Conservation (phyloP, 2,113 vertebrate species). For the Eurypyga helias region DNA sequence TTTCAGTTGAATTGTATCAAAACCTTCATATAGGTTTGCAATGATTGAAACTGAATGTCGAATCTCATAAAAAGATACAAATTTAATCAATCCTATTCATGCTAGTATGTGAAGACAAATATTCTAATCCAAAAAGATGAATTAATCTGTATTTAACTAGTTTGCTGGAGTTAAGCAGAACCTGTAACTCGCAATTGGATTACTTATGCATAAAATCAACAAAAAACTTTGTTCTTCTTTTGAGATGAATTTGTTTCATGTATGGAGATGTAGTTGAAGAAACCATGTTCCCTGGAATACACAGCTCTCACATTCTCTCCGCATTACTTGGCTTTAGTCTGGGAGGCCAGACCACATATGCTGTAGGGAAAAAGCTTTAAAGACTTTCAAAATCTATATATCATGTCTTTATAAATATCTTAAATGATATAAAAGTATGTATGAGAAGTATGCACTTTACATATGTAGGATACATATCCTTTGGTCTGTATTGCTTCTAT, state of each 20-base stretch:
- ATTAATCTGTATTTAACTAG: background rate
- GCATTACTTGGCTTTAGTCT: background rate
- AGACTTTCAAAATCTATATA: background rate
- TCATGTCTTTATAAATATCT: background rate
- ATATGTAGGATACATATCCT: accelerated
- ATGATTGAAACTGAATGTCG: background rate
- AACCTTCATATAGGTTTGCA: background rate
- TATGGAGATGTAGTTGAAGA: background rate
- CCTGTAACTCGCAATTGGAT: background rate
- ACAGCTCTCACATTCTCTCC: background rate
- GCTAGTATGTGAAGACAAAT: background rate
- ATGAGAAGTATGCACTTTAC: background rate
- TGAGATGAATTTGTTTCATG: background rate
- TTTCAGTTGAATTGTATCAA: background rate
- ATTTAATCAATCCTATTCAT: background rate
- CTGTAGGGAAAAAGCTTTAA: no score
- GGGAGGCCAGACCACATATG: background rate
- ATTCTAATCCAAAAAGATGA: background rate
- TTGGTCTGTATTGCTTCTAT: background rate
- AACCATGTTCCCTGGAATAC: background rate
- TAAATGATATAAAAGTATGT: background rate
- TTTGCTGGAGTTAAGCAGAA: background rate
- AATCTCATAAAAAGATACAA: background rate
- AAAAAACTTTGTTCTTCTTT: background rate
- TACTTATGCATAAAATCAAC: background rate